A percentile compares a stretch with the other conserved stretches of the same genome.
These are phyloP conservation scores for Sthenelais limicola DNA, from an alignment of 2,888 invertebrate species.

Conservation along the genomic window DNA sequence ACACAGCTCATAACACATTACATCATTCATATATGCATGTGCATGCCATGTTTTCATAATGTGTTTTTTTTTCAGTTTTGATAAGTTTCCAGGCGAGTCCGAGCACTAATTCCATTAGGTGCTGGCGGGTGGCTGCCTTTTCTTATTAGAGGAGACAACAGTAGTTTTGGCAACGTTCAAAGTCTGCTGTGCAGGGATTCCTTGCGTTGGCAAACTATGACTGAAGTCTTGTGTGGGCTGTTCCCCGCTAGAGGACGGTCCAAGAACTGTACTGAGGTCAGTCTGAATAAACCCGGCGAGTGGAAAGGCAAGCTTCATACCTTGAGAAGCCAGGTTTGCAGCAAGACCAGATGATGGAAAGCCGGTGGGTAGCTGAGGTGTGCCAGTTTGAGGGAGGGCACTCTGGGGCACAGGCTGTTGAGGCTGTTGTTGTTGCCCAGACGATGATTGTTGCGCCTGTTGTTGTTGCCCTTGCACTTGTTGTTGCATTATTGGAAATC, in stretches of 20 bases:
- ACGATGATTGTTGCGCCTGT: neutral
- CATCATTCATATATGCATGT: no score
- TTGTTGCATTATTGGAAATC: conserved; percentile 21
- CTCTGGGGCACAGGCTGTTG: no score
- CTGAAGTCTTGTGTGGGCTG: neutral
- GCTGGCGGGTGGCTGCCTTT: conserved; percentile 24
- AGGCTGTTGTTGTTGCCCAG: neutral
- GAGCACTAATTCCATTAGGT: no score
- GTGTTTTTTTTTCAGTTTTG: no score
- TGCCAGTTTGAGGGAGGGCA: neutral
- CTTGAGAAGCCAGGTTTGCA: conserved; percentile 14
- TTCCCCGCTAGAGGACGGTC: neutral
- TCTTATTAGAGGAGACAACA: neutral
- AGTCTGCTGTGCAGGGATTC: neutral
- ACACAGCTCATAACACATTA: no score
- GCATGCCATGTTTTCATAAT: no score
- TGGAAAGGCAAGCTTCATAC: conserved; percentile 31
- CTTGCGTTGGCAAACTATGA: neutral
- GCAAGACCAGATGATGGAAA: no score
- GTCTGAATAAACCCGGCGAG: conserved; percentile 13
- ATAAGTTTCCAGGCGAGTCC: no score
- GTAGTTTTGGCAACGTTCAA: neutral
- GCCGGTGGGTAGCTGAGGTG: neutral
- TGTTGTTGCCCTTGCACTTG: neutral
- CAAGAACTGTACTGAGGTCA: conserved; percentile 19